A percentile compares a stretch with the other conserved stretches of the same genome.
Evolutionary conservation across 2,888 invertebrate genomes (phyloP).

Genomic region (Piscicola geometra): DNA sequence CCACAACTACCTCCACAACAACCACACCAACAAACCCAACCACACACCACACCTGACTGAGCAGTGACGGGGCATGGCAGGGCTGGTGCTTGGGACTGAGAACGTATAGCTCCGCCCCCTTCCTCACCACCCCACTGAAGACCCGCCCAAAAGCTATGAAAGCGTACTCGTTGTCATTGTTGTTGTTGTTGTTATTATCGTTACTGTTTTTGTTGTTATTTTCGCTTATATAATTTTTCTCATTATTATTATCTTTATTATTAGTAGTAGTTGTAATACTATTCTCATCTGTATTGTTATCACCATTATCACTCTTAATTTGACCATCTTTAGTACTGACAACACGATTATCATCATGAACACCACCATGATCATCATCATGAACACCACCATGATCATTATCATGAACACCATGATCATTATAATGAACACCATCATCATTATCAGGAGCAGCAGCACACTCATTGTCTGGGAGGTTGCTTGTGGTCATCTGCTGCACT

Average conservation of each 20-base stretch:
- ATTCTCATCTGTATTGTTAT: too few relatives aligned
- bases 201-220: conserved; percentile 1
- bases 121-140: conserved; percentile 77
- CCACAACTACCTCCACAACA: too few relatives aligned
- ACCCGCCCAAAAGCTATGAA: conserved; percentile 88
- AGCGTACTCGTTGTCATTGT: neutral
- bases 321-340: neutral
- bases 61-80: conserved; percentile 58
- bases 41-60: conserved; percentile 34
- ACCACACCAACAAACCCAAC: too few relatives aligned
- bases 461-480: conserved; percentile 59
- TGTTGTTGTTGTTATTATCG: neutral
- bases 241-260: too few relatives aligned
- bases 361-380: neutral
- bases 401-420: too few relatives aligned
- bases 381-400: too few relatives aligned
- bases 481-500: conserved; percentile 49
- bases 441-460: neutral
- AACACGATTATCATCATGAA: neutral
- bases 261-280: neutral
- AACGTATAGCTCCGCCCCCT: conserved; percentile 74
- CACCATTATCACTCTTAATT: too few relatives aligned
- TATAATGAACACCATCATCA: too few relatives aligned
- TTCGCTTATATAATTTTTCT: neutral
- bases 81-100: conserved; percentile 85